Percentiles rank a stretch among this genome's conserved stretches.
These are phyloP conservation scores for Brachyrhaphis roseni DNA, from an alignment of 2,797 vertebrate genomes.

Conservation along the genomic window DNA sequence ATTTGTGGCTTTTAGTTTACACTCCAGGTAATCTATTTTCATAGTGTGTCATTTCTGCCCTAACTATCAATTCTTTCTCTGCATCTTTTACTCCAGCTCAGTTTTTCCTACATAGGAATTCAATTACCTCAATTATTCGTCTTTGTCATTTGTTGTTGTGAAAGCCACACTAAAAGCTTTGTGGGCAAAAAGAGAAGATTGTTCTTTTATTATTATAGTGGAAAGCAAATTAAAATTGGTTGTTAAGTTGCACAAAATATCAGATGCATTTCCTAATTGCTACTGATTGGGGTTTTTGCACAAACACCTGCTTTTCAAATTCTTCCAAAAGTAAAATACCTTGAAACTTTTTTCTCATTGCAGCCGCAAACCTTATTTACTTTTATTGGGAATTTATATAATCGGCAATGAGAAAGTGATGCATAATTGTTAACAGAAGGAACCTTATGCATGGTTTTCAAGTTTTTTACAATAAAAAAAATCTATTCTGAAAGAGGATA, in stretches of 20 bases:
- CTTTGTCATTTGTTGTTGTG: slow-evolving; percentile 56
- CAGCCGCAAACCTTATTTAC: not conserved
- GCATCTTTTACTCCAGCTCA: slow-evolving; percentile 7
- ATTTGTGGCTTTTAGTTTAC: slow-evolving; percentile 46
- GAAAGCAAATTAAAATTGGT: slow-evolving; percentile 56
- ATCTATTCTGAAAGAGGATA: not conserved
- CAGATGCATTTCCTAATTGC: slow-evolving; percentile 19
- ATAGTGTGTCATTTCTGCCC: slow-evolving; percentile 18
- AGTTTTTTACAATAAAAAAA: not conserved
- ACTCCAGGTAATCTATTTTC: slow-evolving; percentile 30
- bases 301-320: not conserved
- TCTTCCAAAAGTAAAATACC: not conserved
- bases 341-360: not conserved
- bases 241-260: slow-evolving; percentile 48
- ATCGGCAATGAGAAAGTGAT: not conserved
- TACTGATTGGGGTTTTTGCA: not conserved
- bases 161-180: slow-evolving; percentile 60
- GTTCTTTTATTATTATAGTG: slow-evolving; percentile 46
- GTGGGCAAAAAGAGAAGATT: slow-evolving; percentile 30
- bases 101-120: slow-evolving; percentile 64
- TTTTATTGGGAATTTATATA: not conserved
- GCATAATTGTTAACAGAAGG: not conserved
- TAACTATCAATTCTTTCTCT: slow-evolving; percentile 22
- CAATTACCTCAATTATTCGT: slow-evolving; percentile 53
- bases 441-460: not conserved